Conservation (phyloP, 2,113 vertebrate genomes). For the Oreochromis tanganicae region DNA sequence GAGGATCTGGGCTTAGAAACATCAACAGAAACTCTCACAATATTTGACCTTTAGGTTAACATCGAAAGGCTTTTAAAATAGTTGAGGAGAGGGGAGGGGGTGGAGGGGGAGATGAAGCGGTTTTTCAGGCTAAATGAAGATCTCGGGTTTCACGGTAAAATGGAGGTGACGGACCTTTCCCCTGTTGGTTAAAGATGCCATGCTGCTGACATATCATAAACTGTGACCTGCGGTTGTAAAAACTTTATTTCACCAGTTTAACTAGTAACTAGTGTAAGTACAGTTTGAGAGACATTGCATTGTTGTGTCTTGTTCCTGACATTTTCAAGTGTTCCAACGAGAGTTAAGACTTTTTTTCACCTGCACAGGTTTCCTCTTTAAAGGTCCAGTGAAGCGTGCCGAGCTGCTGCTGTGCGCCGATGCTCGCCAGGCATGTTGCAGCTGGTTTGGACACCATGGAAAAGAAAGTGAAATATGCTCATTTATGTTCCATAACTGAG, state of each 20-base stretch:
- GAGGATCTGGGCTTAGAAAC: neutral
- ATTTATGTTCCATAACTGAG: neutral
- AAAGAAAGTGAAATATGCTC: neutral
- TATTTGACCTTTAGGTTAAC: constrained; percentile 19
- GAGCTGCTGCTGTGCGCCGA: neutral
- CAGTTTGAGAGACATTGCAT: neutral
- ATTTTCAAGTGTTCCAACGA: neutral
- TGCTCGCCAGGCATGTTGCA: neutral
- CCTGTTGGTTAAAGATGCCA: neutral
- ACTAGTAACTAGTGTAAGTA: neutral
- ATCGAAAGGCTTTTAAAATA: constrained; percentile 15
- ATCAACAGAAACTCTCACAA: neutral
- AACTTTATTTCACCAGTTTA: neutral
- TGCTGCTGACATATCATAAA: neutral
- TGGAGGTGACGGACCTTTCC: neutral
- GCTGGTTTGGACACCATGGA: neutral
- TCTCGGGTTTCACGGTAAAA: constrained; percentile 1
- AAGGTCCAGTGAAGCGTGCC: neutral
- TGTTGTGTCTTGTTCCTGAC: neutral
- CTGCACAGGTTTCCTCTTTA: neutral
- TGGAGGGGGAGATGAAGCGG: neutral
- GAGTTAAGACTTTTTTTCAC: neutral
- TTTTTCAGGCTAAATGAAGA: neutral
- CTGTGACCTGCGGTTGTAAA: neutral
- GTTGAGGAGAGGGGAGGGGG: neutral